Evolutionary conservation across 2,113 vertebrate species (phyloP).

Genomic region (Ailurus styani): DNA sequence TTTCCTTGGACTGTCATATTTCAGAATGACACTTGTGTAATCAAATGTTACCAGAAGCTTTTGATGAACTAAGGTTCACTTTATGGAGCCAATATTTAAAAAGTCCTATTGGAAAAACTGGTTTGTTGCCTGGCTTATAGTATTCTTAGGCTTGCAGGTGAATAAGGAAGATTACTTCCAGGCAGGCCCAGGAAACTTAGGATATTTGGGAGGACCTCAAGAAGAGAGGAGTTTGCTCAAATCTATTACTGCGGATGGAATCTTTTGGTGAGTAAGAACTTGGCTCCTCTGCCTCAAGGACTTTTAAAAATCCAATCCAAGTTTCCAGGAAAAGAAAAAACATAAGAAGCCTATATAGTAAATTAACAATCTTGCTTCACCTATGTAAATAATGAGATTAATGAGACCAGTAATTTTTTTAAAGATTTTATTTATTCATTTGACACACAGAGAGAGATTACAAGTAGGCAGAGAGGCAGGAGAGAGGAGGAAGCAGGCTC

Average conservation of each 20-base stretch:
- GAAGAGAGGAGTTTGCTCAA: neutral
- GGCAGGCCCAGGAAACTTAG: neutral
- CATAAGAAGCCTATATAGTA: neutral
- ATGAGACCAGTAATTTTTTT: neutral
- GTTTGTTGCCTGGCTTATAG: neutral
- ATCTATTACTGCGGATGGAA: neutral
- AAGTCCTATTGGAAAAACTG: neutral
- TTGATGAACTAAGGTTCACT: neutral
- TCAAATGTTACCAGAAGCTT: neutral
- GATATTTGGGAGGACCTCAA: neutral
- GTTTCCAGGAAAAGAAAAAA: neutral
- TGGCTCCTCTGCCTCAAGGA: neutral
- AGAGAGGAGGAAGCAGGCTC: no score
- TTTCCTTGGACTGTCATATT: neutral
- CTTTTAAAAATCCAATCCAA: neutral
- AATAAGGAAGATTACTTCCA: neutral
- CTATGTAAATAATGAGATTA: neutral
- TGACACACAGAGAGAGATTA: no score
- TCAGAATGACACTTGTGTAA: neutral
- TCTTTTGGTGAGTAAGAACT: neutral
- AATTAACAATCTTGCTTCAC: neutral
- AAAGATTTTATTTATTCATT: no score
- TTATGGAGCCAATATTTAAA: neutral
- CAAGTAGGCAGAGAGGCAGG: no score
- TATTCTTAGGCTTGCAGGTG: neutral